Percentiles rank a stretch among this genome's conserved stretches.
phyloP scores from a whole-genome alignment of 2,113 vertebrate species.

The Pheucticus melanocephalus region DNA sequence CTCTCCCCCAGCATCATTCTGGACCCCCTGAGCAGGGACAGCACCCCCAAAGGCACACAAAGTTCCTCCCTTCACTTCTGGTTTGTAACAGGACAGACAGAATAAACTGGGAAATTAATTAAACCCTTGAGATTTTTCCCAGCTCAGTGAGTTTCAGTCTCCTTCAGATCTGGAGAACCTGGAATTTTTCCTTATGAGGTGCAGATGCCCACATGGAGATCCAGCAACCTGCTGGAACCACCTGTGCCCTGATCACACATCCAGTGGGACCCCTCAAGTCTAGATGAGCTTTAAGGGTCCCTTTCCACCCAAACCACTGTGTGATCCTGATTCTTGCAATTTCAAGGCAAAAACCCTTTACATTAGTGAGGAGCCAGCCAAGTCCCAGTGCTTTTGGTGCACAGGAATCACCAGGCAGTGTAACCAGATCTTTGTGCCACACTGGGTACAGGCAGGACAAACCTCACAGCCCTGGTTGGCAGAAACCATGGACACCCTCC shows the following conservation, averaged over 20 bases:
- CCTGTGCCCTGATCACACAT: neutral
- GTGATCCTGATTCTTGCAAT: neutral
- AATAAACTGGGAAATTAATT: neutral
- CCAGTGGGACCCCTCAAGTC: rapidly evolving
- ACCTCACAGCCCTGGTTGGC: neutral
- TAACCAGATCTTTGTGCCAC: neutral
- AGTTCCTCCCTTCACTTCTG: neutral
- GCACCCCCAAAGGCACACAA: neutral
- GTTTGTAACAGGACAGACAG: neutral
- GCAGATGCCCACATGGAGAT: neutral
- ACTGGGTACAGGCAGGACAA: rapidly evolving
- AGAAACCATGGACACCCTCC: neutral
- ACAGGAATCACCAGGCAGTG: neutral
- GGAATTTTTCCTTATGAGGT: rapidly evolving
- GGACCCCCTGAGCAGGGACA: neutral
- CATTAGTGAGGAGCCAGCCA: neutral
- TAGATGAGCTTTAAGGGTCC: neutral
- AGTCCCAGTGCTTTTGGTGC: neutral
- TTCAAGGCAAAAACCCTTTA: neutral
- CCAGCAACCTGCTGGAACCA: neutral
- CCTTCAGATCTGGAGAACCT: neutral
- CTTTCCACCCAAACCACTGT: neutral
- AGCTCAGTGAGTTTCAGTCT: neutral
- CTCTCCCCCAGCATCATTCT: neutral
- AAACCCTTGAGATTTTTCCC: neutral